Percentiles rank a stretch among this genome's conserved stretches.
Evolutionary conservation across 1,140 invertebrate genomes (phyloP).

Genomic region (Pararge aegeria): DNA sequence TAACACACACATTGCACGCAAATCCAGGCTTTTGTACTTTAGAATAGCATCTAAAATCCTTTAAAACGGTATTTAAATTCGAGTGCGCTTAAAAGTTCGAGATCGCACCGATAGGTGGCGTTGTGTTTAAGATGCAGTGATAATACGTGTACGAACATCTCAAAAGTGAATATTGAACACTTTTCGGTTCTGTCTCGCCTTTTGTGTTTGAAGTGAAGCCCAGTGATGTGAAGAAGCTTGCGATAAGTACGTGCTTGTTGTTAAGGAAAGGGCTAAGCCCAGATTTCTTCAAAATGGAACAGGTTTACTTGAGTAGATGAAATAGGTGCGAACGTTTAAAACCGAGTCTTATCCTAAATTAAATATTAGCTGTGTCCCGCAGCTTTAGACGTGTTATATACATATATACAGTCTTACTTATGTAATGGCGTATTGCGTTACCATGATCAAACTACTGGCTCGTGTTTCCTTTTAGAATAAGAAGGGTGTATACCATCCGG

Average conservation of each 20-base stretch:
- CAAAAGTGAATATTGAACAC: neutral
- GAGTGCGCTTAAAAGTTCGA: neutral
- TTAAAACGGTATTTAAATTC: neutral
- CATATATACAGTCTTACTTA: too few relatives aligned
- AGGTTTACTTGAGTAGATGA: too few relatives aligned
- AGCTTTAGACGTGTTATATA: too few relatives aligned
- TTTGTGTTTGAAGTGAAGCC: neutral
- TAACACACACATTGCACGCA: neutral
- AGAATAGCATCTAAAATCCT: neutral
- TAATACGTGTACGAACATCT: neutral
- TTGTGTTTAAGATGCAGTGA: neutral
- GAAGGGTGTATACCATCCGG: too few relatives aligned
- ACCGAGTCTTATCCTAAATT: too few relatives aligned
- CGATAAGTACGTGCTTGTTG: neutral
- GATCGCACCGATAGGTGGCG: conserved; percentile 9
- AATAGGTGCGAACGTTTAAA: too few relatives aligned
- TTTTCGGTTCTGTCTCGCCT: neutral
- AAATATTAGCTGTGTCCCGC: too few relatives aligned
- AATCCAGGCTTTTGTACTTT: neutral
- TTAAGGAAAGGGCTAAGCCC: neutral
- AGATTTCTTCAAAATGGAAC: neutral
- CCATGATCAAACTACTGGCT: too few relatives aligned
- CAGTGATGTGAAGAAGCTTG: neutral
- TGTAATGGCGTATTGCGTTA: too few relatives aligned
- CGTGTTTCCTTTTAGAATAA: too few relatives aligned